phyloP scores from a whole-genome alignment of 2,888 invertebrate species.

The Apamea anceps region DNA sequence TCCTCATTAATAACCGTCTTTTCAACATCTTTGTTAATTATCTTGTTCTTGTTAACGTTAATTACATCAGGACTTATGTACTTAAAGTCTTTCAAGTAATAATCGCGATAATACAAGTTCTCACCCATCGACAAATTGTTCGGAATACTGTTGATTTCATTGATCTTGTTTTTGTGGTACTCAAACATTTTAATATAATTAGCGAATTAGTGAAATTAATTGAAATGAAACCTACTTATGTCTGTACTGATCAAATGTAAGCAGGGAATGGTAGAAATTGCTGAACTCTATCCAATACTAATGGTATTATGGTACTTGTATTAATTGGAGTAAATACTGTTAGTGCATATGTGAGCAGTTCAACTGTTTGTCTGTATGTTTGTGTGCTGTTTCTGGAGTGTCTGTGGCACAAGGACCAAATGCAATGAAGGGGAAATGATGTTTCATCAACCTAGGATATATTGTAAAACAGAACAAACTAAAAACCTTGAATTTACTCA shows the following conservation, averaged over 20 bases:
- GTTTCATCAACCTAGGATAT: neutral
- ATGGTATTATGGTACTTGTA: constrained; percentile 42
- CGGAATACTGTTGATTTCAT: constrained; percentile 58
- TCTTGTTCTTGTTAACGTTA: constrained; percentile 63
- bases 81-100: constrained; percentile 83
- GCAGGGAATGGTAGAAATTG: constrained; percentile 33
- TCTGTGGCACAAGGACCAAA: neutral
- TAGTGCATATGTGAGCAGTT: neutral
- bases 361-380: constrained; percentile 22
- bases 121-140: constrained; percentile 66
- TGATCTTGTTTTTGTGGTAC: constrained; percentile 62
- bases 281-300: constrained; percentile 33
- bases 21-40: constrained; percentile 53
- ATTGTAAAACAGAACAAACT: neutral
- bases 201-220: constrained; percentile 9
- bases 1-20: constrained; percentile 54
- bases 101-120: constrained; percentile 78
- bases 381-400: neutral
- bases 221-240: constrained; percentile 10
- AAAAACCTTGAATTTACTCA: neutral
- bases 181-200: constrained; percentile 63
- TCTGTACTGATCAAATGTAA: constrained; percentile 43
- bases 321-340: constrained; percentile 60
- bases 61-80: constrained; percentile 80
- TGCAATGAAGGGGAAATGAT: neutral